Evolutionary conservation across 2,797 vertebrate species (phyloP).

Genomic region (Lutjanus argentimaculatus): DNA sequence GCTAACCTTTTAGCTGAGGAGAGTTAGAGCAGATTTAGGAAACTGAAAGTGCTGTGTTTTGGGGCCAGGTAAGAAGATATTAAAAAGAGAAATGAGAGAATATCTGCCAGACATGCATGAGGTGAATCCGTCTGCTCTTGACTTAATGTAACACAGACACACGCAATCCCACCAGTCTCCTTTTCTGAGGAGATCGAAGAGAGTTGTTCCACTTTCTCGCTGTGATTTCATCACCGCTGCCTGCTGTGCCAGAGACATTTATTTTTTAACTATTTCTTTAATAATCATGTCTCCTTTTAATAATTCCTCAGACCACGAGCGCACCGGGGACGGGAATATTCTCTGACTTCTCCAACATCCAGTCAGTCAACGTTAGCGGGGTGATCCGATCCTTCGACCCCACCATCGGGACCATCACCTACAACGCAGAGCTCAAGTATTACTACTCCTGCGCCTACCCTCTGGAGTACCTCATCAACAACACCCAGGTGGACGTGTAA

Average conservation of each 20-base stretch:
- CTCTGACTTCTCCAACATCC: slow-evolving; percentile 83
- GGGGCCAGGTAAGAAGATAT: background rate
- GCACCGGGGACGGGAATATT: slow-evolving; percentile 76
- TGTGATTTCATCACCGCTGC: slow-evolving; percentile 49
- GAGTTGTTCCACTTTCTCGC: slow-evolving; percentile 28
- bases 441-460: slow-evolving; percentile 86
- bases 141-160: slow-evolving; percentile 18
- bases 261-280: slow-evolving; percentile 46
- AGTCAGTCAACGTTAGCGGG: slow-evolving; percentile 83
- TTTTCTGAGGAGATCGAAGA: slow-evolving; percentile 14
- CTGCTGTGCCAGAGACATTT: slow-evolving; percentile 9
- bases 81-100: slow-evolving; percentile 10
- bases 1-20: slow-evolving; percentile 6
- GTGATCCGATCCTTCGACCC: slow-evolving; percentile 79
- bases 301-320: slow-evolving; percentile 76
- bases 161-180: slow-evolving; percentile 18
- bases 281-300: slow-evolving; percentile 44
- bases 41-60: slow-evolving; percentile 1
- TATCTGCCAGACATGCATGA: slow-evolving; percentile 5
- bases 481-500: slow-evolving; percentile 85
- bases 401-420: slow-evolving; percentile 79
- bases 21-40: slow-evolving; percentile 15
- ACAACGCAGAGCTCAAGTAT: slow-evolving; percentile 84
- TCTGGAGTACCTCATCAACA: slow-evolving; percentile 86
- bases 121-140: slow-evolving; percentile 27